Evolutionary conservation across 2,113 vertebrate species (phyloP).

Genomic region (Alaudala cheleensis): DNA sequence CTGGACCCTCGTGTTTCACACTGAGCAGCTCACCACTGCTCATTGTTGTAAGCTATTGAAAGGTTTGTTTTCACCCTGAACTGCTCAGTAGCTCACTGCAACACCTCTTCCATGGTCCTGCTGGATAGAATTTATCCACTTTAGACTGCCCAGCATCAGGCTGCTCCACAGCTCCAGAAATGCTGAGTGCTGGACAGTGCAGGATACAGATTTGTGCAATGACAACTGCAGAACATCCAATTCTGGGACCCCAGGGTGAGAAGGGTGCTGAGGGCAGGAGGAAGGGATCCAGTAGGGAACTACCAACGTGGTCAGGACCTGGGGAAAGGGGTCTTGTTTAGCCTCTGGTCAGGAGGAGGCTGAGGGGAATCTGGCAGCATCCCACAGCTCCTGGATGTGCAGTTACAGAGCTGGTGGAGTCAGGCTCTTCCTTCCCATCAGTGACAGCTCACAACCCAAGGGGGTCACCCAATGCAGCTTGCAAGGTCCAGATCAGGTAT

Average conservation of each 20-base stretch:
- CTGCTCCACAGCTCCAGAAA: background rate
- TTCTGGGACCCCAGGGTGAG: background rate
- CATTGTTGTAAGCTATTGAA: background rate
- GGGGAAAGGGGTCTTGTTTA: background rate
- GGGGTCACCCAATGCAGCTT: background rate
- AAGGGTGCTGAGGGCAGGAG: background rate
- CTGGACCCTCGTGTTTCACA: fast-evolving
- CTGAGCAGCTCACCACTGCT: background rate
- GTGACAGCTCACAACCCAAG: background rate
- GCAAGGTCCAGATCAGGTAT: background rate
- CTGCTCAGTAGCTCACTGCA: background rate
- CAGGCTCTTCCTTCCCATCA: background rate
- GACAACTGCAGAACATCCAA: fast-evolving
- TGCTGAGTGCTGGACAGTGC: no score
- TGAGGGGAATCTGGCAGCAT: background rate
- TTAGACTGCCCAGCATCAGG: background rate
- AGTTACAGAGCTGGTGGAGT: background rate
- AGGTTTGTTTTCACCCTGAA: background rate
- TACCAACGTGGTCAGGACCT: background rate
- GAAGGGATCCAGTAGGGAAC: fast-evolving
- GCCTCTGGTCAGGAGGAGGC: background rate
- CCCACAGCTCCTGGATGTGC: background rate
- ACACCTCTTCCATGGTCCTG: background rate
- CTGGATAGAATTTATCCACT: background rate
- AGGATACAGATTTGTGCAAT: background rate